Evolutionary conservation across 2,797 vertebrate genomes (phyloP).

Genomic region (Cryptoprocta ferox): DNA sequence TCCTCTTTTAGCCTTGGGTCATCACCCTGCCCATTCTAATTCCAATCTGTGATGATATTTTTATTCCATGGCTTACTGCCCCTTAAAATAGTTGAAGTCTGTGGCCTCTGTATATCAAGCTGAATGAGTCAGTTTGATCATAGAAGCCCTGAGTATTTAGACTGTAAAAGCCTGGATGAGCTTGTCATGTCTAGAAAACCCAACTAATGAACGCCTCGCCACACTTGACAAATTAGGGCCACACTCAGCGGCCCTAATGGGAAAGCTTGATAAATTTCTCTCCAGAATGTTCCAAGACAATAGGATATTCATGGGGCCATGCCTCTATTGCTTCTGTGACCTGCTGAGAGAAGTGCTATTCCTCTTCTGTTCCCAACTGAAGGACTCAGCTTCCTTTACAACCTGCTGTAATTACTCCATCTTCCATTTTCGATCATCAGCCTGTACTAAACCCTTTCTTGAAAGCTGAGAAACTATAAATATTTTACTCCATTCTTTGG

Average conservation of each 20-base stretch:
- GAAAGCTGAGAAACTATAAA: conserved; percentile 22
- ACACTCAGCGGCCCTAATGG: neutral
- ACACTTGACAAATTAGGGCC: neutral
- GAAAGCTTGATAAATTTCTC: neutral
- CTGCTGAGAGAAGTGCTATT: neutral
- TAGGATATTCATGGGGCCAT: neutral
- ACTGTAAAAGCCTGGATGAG: neutral
- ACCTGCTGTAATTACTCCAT: neutral
- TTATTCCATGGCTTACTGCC: neutral
- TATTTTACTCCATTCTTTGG: neutral
- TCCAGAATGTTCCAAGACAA: neutral
- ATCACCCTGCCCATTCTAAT: neutral
- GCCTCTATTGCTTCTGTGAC: neutral
- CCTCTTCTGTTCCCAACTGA: neutral
- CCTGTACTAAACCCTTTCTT: neutral
- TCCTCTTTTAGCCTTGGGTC: neutral
- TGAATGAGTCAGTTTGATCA: neutral
- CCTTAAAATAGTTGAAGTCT: neutral
- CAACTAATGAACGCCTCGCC: neutral
- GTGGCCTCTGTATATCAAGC: neutral
- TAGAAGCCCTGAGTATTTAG: conserved; percentile 30
- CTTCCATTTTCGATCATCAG: neutral
- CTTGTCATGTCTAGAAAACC: neutral
- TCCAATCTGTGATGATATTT: conserved; percentile 5
- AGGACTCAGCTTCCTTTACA: neutral